Percentiles rank a stretch among this genome's conserved stretches.
phyloP scores from a whole-genome alignment of 53 echinoderm and acorn worm genomes.

The Antedon mediterranea region DNA sequence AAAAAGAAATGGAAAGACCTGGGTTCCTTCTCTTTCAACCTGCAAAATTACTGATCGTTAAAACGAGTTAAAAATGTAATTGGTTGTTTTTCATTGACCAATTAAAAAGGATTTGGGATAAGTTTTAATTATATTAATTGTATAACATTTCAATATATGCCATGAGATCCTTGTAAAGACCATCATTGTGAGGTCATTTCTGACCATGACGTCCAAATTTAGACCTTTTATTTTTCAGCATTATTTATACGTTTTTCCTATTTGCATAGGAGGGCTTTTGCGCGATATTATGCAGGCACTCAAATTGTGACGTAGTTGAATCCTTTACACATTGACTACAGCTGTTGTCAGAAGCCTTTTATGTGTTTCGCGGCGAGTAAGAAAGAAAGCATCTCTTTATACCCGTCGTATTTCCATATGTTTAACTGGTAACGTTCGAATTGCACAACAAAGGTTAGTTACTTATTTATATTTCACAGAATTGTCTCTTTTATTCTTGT shows the following conservation, averaged over 20 bases:
- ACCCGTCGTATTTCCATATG: not conserved
- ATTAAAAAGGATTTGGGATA: too few species aligned
- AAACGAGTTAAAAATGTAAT: too few species aligned
- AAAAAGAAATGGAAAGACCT: too few species aligned
- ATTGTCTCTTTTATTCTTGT: not conserved
- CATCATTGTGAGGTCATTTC: not conserved
- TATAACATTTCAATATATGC: not conserved
- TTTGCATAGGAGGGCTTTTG: not conserved
- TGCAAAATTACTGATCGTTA: too few species aligned
- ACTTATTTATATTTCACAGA: not conserved
- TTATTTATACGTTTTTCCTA: not conserved
- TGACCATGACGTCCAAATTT: not conserved
- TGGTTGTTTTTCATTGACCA: too few species aligned
- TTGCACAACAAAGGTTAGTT: not conserved
- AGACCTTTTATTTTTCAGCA: not conserved
- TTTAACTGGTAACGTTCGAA: not conserved
- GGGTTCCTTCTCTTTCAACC: too few species aligned
- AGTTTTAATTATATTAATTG: too few species aligned
- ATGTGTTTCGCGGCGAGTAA: not conserved
- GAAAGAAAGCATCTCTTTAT: not conserved
- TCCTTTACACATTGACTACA: not conserved
- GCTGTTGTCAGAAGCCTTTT: not conserved
- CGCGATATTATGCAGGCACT: not conserved
- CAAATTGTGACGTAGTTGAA: not conserved
- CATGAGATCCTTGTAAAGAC: not conserved